Evolutionary conservation across 2,888 invertebrate species (phyloP).

Genomic region (Volucella inflata): DNA sequence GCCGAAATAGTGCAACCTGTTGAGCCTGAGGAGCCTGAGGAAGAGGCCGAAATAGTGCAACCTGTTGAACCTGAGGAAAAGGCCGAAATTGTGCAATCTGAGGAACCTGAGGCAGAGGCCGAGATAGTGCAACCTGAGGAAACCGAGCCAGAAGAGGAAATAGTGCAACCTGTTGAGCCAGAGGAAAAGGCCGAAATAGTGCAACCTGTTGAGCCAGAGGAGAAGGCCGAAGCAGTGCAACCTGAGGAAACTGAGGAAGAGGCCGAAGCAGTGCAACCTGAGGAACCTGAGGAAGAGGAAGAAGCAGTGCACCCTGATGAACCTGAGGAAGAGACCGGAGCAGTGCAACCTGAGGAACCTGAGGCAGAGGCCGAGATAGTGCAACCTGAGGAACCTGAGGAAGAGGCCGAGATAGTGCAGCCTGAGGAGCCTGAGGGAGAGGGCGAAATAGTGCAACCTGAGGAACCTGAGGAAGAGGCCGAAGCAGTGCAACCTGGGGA

Average conservation of each 20-base stretch:
- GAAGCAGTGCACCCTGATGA: background rate
- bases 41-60: background rate
- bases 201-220: background rate
- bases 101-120: background rate
- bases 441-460: background rate
- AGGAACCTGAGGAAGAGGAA: slow-evolving; percentile 29
- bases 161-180: background rate
- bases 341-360: background rate
- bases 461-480: background rate
- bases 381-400: slow-evolving; percentile 7
- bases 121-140: background rate
- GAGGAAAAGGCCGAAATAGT: background rate
- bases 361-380: background rate
- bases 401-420: background rate
- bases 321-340: background rate
- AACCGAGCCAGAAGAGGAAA: no score
- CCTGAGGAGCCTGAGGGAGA: background rate
- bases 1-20: background rate
- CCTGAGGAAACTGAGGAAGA: background rate
- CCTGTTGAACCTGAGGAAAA: background rate
- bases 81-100: background rate
- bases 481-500: background rate
- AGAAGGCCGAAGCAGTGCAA: background rate
- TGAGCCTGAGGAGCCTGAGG: background rate
- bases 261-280: background rate